Base-by-base conservation (phyloP, 1,140 invertebrate species). In the Drosophila punjabiensis region DNA sequence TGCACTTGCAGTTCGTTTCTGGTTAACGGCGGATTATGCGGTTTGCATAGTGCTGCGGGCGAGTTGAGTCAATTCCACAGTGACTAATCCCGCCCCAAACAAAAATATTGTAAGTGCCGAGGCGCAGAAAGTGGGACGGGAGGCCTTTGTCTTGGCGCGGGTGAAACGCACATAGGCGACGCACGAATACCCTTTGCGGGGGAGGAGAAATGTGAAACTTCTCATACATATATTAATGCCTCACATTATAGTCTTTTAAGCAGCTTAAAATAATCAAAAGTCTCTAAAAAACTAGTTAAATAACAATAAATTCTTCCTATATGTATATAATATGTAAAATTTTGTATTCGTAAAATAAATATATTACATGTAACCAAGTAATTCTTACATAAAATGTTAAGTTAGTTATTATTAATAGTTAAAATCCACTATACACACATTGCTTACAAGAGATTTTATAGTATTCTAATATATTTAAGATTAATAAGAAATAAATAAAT, bases 51-150 rank as follows among this genome's bases (percentile, higher is more conserved):
- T 50, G 39, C 41, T 37, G 39, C 45, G 32, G 24, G 11, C 35
- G 58, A 65, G 71, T 64, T 70, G 62, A 66, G 53, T 69, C 56
- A 69, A 79, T 79, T 64, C 20, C 77, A 39, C 30, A 79, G 47
- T 86, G 82, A 86, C 82, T 86, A 86, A 86, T 87, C 79, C 76
- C 75, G 67, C 76, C 61, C 80, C 64, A 65, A 79, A 64, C 81
- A 52, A 74, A 78, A 75, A 55, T 60, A 69, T 74, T 75, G 43
- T 20, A 33, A 33, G 35, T 35, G 58, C 28, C 1, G 28, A 30
- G 35, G 35, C 33, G 45, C 20, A 50, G 55, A 65, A 80, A 77
- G 80, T 82, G 67, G 80, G 79, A 47, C 59, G 61, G 50, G 48
- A 39, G 32, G 65, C 30, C 83, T 86, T 86, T 86, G 82, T 87